Percentiles rank a stretch among this genome's conserved stretches.
These are phyloP conservation scores for Nothoprocta perdicaria DNA, from an alignment of 2,113 vertebrate species.

Conservation along the genomic window DNA sequence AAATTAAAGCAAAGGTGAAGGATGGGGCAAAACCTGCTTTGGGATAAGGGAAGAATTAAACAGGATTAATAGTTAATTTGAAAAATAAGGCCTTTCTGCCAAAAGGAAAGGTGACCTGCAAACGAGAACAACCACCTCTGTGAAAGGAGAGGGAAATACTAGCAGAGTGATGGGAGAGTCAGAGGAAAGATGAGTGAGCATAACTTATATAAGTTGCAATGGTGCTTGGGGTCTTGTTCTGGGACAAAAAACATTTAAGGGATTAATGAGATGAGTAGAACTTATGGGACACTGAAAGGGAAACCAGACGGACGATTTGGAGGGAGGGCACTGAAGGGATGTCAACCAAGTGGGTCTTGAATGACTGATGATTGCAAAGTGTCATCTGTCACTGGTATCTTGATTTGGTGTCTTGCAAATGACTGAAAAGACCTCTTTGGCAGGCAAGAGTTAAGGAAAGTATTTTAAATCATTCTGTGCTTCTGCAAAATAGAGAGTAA, in stretches of 20 bases:
- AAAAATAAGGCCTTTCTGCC: neutral
- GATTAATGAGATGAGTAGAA: neutral
- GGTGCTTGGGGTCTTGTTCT: neutral
- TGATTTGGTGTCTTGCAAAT: neutral
- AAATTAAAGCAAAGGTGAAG: neutral
- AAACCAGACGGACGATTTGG: neutral
- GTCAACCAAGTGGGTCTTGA: neutral
- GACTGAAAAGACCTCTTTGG: neutral
- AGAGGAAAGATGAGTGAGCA: rapidly evolving
- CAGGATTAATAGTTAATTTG: neutral
- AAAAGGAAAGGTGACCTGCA: neutral
- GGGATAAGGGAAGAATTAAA: neutral
- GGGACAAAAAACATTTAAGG: neutral
- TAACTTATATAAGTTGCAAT: neutral
- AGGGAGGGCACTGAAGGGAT: neutral
- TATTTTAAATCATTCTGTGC: neutral
- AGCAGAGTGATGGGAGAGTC: neutral
- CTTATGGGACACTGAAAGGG: neutral
- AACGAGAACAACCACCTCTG: neutral
- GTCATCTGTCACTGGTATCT: neutral
- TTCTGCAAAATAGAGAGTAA: neutral
- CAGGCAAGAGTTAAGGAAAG: neutral
- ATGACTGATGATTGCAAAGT: neutral
- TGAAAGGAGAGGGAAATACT: neutral
- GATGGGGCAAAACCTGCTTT: neutral